Evolutionary conservation across 2,888 invertebrate species (phyloP).

Genomic region (Dryococelus australis): DNA sequence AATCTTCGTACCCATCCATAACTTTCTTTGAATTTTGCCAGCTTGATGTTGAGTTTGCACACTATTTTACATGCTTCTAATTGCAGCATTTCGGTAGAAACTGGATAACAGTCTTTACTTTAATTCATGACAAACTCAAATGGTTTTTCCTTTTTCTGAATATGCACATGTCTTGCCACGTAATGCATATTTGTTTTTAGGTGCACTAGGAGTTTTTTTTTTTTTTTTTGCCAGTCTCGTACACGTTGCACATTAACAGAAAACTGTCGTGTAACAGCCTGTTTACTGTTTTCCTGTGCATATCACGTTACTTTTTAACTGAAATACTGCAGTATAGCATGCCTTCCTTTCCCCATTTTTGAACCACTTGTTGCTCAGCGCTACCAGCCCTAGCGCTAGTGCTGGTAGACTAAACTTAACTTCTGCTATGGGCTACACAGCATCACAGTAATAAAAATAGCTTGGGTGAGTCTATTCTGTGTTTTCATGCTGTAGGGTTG

Average conservation of each 20-base stretch:
- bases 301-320: background rate
- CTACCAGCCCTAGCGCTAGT: background rate
- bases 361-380: background rate
- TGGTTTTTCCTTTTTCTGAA: background rate
- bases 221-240: background rate
- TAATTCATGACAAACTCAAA: background rate
- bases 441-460: background rate
- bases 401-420: background rate
- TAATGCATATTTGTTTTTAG: background rate
- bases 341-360: background rate
- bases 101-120: background rate
- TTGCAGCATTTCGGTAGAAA: background rate
- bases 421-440: background rate
- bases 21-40: background rate
- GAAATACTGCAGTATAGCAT: background rate
- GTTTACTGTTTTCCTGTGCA: background rate
- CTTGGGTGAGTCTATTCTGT: background rate
- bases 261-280: background rate
- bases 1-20: background rate
- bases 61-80: background rate
- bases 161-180: background rate
- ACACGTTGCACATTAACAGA: background rate
- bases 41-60: background rate
- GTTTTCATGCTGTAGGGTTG: background rate
- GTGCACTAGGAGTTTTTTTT: background rate